Percentiles rank a stretch among this genome's conserved stretches.
Evolutionary conservation across 2,888 invertebrate species (phyloP).

Genomic region (Aphidius colemani): DNA sequence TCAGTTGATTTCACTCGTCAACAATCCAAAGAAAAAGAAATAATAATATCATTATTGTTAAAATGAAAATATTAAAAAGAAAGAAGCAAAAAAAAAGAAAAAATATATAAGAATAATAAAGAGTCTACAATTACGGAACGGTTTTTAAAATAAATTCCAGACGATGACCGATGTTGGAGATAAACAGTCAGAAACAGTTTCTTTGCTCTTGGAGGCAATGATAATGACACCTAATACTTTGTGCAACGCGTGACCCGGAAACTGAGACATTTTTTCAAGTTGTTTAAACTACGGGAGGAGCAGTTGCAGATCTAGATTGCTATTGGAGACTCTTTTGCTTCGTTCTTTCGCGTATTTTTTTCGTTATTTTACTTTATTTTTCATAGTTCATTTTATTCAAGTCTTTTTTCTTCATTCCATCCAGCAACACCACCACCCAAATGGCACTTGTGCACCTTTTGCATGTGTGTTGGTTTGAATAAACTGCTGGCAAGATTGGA

Average conservation of each 20-base stretch:
- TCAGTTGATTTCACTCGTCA: too few relatives aligned
- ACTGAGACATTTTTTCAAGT: slow-evolving; percentile 47
- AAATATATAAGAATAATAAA: neutral
- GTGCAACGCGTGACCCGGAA: slow-evolving; percentile 55
- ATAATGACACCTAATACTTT: slow-evolving; percentile 55
- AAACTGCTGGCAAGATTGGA: too few relatives aligned
- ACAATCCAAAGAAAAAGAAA: too few relatives aligned
- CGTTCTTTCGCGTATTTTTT: slow-evolving; percentile 13
- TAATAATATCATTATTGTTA: slow-evolving; percentile 9
- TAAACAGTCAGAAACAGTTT: slow-evolving; percentile 11
- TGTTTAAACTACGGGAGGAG: slow-evolving; percentile 24
- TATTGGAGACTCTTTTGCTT: slow-evolving; percentile 14
- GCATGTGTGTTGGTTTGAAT: too few relatives aligned
- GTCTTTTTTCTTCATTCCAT: slow-evolving; percentile 11
- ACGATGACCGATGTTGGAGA: neutral
- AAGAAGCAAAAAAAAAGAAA: neutral
- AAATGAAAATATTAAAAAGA: slow-evolving; percentile 5
- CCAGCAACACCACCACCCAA: slow-evolving; percentile 5
- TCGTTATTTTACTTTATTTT: neutral
- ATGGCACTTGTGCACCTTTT: too few relatives aligned
- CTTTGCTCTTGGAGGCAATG: slow-evolving; percentile 37
- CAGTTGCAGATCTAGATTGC: slow-evolving; percentile 16
- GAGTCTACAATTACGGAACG: neutral
- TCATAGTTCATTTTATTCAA: slow-evolving; percentile 4
- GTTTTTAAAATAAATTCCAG: slow-evolving; percentile 4